phyloP scores from a whole-genome alignment of 2,113 vertebrate species.

The Stigmatopora argus region DNA sequence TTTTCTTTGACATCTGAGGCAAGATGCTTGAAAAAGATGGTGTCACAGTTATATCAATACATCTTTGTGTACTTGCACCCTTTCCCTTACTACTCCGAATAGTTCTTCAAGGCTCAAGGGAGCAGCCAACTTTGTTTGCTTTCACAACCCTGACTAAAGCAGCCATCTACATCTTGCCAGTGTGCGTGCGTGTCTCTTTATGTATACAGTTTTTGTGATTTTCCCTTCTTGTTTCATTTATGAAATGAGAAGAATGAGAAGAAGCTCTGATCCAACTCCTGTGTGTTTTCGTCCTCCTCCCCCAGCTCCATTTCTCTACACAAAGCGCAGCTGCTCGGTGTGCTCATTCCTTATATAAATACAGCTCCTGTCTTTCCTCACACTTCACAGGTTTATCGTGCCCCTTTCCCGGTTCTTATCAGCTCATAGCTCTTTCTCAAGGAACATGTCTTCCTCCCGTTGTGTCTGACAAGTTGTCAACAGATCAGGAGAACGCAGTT shows the following conservation, averaged over 20 bases:
- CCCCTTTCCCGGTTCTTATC: slow-evolving; percentile 28
- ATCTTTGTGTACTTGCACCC: not conserved
- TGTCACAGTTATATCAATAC: slow-evolving; percentile 4
- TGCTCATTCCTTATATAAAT: slow-evolving; percentile 57
- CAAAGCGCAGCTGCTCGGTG: slow-evolving; percentile 62
- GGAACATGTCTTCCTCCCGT: slow-evolving; percentile 38
- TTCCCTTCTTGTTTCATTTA: slow-evolving; percentile 64
- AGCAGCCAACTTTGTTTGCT: slow-evolving; percentile 23
- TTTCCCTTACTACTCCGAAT: slow-evolving; percentile 1
- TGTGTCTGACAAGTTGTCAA: slow-evolving; percentile 44
- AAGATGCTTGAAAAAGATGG: not conserved
- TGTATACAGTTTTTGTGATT: slow-evolving; percentile 47
- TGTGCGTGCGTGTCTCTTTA: slow-evolving; percentile 21
- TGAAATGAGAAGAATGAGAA: slow-evolving; percentile 48
- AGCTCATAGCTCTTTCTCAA: slow-evolving; percentile 26
- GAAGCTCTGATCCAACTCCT: slow-evolving; percentile 53
- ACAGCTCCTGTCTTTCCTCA: slow-evolving; percentile 29
- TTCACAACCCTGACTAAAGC: slow-evolving; percentile 24
- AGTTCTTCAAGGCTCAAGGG: slow-evolving; percentile 41
- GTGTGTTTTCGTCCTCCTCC: slow-evolving; percentile 18
- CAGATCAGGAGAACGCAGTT: slow-evolving; percentile 14
- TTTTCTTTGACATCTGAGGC: not conserved
- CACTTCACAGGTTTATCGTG: slow-evolving; percentile 16
- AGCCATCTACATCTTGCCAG: slow-evolving; percentile 7
- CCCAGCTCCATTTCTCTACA: slow-evolving; percentile 34